phyloP scores from a whole-genome alignment of 2,113 vertebrate genomes.

The Pollachius pollachius region DNA sequence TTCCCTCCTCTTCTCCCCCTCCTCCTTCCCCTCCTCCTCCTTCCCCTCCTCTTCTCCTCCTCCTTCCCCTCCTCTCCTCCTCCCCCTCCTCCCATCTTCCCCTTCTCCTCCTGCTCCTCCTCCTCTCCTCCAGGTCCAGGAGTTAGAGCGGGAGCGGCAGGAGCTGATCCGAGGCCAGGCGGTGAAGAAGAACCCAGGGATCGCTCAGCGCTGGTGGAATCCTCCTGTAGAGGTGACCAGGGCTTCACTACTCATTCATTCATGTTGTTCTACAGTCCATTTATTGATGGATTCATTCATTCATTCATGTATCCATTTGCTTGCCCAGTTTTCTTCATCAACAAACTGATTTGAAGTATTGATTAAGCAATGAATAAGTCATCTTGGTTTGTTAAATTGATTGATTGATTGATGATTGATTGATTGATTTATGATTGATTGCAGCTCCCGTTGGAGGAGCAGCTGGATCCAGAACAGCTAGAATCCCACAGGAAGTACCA shows the following conservation, averaged over 20 bases:
- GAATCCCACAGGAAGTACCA: constrained; percentile 92
- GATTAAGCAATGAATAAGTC: neutral
- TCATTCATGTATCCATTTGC: too few species aligned
- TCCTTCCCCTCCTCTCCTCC: neutral
- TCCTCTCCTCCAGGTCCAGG: constrained; percentile 59
- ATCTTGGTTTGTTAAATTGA: neutral
- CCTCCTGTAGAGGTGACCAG: constrained; percentile 86
- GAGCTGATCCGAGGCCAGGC: constrained; percentile 94
- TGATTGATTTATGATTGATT: constrained; percentile 5
- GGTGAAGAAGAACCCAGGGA: constrained; percentile 91
- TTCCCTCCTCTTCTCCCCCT: too few species aligned
- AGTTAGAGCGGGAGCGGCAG: constrained; percentile 90
- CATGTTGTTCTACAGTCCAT: neutral
- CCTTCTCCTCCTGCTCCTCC: constrained; percentile 1
- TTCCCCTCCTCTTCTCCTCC: neutral
- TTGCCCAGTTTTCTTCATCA: neutral
- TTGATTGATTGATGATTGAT: neutral
- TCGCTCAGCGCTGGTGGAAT: constrained; percentile 96
- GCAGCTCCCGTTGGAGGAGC: constrained; percentile 81
- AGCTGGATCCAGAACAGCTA: constrained; percentile 87
- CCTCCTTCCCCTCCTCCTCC: neutral
- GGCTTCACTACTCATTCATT: neutral
- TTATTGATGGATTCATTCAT: too few species aligned
- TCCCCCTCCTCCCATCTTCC: neutral
- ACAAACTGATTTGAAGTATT: neutral